phyloP scores from a whole-genome alignment of 2,888 invertebrate genomes.

The Scaptomyza cyrtandrae region DNA sequence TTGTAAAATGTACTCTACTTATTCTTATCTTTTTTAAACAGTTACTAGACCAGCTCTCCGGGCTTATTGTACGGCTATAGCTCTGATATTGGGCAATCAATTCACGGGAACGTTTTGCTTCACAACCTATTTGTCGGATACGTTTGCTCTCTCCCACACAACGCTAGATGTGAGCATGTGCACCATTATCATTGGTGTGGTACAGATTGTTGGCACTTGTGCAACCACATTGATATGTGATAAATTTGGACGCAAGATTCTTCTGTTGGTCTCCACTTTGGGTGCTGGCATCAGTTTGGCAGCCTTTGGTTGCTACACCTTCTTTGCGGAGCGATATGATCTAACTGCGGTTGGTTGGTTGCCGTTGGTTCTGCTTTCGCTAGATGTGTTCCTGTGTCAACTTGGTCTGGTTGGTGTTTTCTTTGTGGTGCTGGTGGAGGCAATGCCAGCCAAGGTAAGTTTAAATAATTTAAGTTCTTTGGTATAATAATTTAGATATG shows the following conservation, averaged over 20 bases:
- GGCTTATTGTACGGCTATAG: conserved; percentile 56
- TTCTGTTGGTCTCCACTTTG: conserved; percentile 67
- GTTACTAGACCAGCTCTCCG: conserved; percentile 62
- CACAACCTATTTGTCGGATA: conserved; percentile 72
- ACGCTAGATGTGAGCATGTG: conserved; percentile 67
- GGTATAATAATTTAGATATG: not conserved
- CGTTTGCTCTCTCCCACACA: conserved; percentile 69
- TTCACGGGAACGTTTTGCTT: conserved; percentile 73
- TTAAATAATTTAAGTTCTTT: not conserved
- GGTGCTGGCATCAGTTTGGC: conserved; percentile 65
- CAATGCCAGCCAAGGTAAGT: conserved; percentile 77
- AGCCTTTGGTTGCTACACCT: conserved; percentile 65
- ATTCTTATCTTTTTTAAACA: conserved; percentile 10
- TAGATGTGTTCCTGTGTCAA: conserved; percentile 69
- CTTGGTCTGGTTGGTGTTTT: conserved; percentile 74
- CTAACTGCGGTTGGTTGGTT: conserved; percentile 60
- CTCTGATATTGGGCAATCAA: conserved; percentile 62
- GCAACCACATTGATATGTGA: conserved; percentile 71
- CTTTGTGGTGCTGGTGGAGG: conserved; percentile 77
- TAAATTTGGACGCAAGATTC: conserved; percentile 69
- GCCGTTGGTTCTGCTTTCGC: conserved; percentile 68
- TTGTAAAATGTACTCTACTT: too few relatives aligned
- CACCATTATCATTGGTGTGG: conserved; percentile 76
- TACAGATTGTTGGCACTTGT: conserved; percentile 77
- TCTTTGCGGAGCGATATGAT: conserved; percentile 35